phyloP scores from a whole-genome alignment of 23 tunicate genomes.

The Ciona savignyi region DNA sequence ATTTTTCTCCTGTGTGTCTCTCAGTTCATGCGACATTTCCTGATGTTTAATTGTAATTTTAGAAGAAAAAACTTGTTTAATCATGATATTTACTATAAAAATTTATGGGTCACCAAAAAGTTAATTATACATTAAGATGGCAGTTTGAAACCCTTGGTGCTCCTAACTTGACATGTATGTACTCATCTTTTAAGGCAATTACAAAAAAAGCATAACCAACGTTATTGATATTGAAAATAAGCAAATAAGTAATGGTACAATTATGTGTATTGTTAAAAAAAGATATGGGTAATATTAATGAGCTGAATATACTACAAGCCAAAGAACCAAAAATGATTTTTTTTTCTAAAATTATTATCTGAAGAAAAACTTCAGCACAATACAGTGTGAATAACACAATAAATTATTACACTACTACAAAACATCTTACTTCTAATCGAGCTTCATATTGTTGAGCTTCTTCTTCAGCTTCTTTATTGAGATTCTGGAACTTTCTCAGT shows the following conservation, averaged over 20 bases:
- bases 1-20: constrained; percentile 46
- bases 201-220: too few species aligned
- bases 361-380: too few species aligned
- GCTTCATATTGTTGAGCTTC: constrained; percentile 54
- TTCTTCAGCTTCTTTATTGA: constrained; percentile 52
- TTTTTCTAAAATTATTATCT: too few species aligned
- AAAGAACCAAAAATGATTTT: too few species aligned
- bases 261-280: background rate
- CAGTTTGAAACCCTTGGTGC: background rate
- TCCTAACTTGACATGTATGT: too few species aligned
- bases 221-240: too few species aligned
- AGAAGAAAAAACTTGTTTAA: background rate
- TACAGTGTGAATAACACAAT: too few species aligned
- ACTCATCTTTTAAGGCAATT: too few species aligned
- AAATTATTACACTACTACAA: background rate
- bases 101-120: background rate
- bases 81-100: background rate
- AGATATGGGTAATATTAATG: background rate
- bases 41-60: too few species aligned
- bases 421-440: constrained; percentile 21
- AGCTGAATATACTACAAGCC: too few species aligned
- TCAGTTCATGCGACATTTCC: constrained; percentile 49
- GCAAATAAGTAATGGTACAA: too few species aligned
- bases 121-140: background rate
- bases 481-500: constrained; percentile 34